Conservation (phyloP, 2,797 vertebrate species). For the Typhlichthys subterraneus region DNA sequence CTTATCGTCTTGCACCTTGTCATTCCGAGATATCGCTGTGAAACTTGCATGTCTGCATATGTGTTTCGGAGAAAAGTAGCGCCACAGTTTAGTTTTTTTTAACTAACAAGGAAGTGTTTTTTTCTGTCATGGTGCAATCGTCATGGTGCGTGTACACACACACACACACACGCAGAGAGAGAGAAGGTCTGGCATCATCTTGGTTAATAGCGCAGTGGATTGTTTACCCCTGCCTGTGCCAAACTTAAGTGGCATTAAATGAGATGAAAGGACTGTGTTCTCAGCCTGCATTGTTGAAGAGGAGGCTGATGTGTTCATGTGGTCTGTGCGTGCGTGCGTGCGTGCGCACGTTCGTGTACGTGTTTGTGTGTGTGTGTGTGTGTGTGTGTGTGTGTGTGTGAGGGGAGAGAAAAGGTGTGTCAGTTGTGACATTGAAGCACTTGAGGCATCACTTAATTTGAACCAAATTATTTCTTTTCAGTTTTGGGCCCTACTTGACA, state of each 20-base stretch:
- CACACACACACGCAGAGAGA: background rate
- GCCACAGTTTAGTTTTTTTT: too few species aligned
- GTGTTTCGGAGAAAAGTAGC: too few species aligned
- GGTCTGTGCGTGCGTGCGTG: background rate
- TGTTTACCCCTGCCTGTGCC: background rate
- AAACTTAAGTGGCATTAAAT: background rate
- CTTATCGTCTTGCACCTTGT: too few species aligned
- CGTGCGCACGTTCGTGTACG: background rate
- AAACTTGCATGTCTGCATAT: too few species aligned
- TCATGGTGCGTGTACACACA: background rate
- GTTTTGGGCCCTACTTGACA: background rate
- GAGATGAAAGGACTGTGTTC: background rate
- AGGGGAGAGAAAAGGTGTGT: background rate
- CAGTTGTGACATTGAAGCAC: background rate
- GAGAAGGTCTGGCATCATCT: too few species aligned
- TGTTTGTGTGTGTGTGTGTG: background rate
- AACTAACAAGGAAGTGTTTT: too few species aligned
- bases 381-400: background rate
- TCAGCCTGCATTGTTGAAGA: background rate
- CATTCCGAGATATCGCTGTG: too few species aligned
- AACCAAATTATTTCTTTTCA: constrained; percentile 3
- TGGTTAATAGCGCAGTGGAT: too few species aligned
- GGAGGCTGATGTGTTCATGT: background rate
- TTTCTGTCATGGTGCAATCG: too few species aligned
- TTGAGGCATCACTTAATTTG: background rate